These are phyloP conservation scores for Ips typographus DNA, from an alignment of 1,140 invertebrate species.

Conservation along the genomic window DNA sequence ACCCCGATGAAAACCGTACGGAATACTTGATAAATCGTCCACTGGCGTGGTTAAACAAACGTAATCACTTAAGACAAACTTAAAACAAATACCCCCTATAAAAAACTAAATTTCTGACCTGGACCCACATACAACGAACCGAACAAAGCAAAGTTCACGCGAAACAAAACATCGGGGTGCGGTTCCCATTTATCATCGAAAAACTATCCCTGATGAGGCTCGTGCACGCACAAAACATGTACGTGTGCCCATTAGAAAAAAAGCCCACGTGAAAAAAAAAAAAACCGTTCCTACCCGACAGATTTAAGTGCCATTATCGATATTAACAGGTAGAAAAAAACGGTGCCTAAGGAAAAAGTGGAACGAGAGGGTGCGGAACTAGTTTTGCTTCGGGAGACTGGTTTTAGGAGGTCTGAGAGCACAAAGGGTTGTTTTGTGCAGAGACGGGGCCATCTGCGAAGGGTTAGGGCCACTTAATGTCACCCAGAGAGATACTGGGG, in stretches of 20 bases:
- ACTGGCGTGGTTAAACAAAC: too few species aligned
- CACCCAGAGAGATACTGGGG: not conserved
- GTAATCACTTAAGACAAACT: too few species aligned
- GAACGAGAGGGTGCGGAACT: not conserved
- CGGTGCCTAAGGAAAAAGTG: not conserved
- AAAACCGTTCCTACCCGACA: conserved; percentile 15
- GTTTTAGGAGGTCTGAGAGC: too few species aligned
- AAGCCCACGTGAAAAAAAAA: conserved; percentile 7
- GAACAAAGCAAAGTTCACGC: not conserved
- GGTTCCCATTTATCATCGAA: conserved; percentile 20
- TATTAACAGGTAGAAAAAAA: conserved; percentile 30
- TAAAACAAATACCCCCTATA: too few species aligned
- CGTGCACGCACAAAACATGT: conserved; percentile 21
- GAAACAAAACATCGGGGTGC: conserved; percentile 20
- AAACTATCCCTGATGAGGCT: conserved; percentile 25
- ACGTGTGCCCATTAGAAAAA: conserved; percentile 16
- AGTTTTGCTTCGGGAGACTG: too few species aligned
- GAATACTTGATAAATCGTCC: too few species aligned
- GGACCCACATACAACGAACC: too few species aligned
- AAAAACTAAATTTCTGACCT: too few species aligned
- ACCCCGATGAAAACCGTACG: too few species aligned
- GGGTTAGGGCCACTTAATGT: conserved; percentile 8
- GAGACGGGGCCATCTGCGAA: not conserved
- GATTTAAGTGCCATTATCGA: conserved; percentile 30
- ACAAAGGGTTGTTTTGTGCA: not conserved